Evolutionary conservation across 1,140 invertebrate species (phyloP).

Genomic region (Trichogramma pretiosum): DNA sequence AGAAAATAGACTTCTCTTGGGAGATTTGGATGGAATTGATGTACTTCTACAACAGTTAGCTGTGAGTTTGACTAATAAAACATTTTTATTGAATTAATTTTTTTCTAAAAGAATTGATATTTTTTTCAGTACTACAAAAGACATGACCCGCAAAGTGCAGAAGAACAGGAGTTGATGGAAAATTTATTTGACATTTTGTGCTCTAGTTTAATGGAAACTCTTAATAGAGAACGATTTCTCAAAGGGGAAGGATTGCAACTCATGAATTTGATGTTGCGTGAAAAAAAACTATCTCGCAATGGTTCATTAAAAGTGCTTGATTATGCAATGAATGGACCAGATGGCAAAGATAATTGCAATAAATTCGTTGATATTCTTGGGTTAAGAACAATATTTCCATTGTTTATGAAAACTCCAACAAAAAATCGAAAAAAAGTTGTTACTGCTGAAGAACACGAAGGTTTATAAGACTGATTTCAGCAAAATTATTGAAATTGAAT

Average conservation of each 20-base stretch:
- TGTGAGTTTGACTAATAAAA: slow-evolving; percentile 51
- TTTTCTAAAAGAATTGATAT: neutral
- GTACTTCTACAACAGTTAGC: slow-evolving; percentile 90
- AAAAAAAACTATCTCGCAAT: slow-evolving; percentile 94
- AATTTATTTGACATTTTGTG: slow-evolving; percentile 95
- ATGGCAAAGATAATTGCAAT: slow-evolving; percentile 92
- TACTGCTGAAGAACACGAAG: slow-evolving; percentile 86
- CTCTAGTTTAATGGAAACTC: slow-evolving; percentile 77
- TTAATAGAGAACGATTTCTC: slow-evolving; percentile 87
- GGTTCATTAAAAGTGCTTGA: slow-evolving; percentile 95
- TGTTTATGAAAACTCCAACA: slow-evolving; percentile 98
- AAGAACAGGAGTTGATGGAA: slow-evolving; percentile 98
- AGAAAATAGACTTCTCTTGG: slow-evolving; percentile 74
- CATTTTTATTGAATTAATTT: slow-evolving; percentile 7
- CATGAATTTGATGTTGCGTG: slow-evolving; percentile 93
- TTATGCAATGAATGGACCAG: slow-evolving; percentile 86
- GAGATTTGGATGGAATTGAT: slow-evolving; percentile 93
- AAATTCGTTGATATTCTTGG: slow-evolving; percentile 99
- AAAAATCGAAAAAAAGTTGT: slow-evolving; percentile 76
- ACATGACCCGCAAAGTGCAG: slow-evolving; percentile 80
- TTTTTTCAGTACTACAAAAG: slow-evolving; percentile 77
- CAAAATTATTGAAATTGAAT: neutral
- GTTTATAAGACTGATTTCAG: slow-evolving; percentile 38
- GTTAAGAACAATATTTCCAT: slow-evolving; percentile 88
- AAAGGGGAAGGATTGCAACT: slow-evolving; percentile 91